Percentiles rank a stretch among this genome's conserved stretches.
Evolutionary conservation across 2,113 vertebrate genomes (phyloP).

Genomic region (Sinocyclocheilus anophthalmus): DNA sequence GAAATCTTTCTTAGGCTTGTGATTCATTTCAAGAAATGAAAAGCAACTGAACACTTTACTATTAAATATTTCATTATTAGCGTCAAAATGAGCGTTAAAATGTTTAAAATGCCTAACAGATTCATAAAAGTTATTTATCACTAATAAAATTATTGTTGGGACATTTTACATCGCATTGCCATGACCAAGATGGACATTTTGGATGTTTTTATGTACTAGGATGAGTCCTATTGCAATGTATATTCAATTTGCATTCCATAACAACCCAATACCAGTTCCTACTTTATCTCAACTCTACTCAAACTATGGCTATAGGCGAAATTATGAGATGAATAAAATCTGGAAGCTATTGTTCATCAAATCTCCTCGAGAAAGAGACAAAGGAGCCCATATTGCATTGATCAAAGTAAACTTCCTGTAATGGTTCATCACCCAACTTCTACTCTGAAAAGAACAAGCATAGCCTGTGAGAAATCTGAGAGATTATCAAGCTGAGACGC

Average conservation of each 20-base stretch:
- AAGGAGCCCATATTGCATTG: slow-evolving; percentile 1
- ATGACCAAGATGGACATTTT: not conserved
- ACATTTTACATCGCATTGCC: not conserved
- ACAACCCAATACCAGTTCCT: not conserved
- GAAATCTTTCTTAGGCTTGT: not conserved
- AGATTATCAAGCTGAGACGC: slow-evolving; percentile 14
- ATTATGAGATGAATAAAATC: not conserved
- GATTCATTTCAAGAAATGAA: not conserved
- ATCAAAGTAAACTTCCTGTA: slow-evolving; percentile 12
- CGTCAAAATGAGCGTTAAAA: too few species aligned
- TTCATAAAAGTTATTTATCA: not conserved
- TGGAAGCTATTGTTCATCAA: not conserved
- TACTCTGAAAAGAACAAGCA: not conserved
- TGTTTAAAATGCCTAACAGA: not conserved
- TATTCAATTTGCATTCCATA: not conserved
- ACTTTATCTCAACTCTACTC: not conserved
- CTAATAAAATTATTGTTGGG: not conserved
- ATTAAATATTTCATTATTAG: not conserved
- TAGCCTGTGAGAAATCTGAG: slow-evolving; percentile 25
- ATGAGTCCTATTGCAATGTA: not conserved
- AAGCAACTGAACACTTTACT: not conserved
- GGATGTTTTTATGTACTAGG: not conserved
- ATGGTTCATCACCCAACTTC: slow-evolving; percentile 35
- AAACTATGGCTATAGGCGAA: not conserved
- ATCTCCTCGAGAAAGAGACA: not conserved